Percentiles rank a stretch among this genome's conserved stretches.
These are phyloP conservation scores for Pollenia labialis DNA, from an alignment of 2,888 invertebrate genomes.

Conservation along the genomic window DNA sequence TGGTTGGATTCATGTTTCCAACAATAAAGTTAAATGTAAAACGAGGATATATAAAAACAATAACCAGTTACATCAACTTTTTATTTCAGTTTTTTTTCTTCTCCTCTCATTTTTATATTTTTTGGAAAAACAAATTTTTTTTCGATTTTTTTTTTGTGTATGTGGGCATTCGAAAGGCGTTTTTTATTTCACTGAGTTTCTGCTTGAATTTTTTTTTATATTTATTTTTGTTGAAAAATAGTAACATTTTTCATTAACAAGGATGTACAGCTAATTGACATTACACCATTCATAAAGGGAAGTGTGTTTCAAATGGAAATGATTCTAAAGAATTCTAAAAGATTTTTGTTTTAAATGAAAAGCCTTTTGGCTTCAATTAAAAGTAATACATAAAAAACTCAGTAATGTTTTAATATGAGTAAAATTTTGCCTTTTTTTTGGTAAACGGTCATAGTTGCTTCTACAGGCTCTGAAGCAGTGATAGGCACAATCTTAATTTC, in stretches of 20 bases:
- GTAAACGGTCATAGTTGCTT: too few relatives aligned
- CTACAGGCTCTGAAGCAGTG: too few relatives aligned
- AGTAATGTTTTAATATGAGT: too few relatives aligned
- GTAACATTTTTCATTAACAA: background rate
- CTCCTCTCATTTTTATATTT: background rate
- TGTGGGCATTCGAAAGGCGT: background rate
- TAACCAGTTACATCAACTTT: conserved; percentile 34
- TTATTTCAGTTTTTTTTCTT: background rate
- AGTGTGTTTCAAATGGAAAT: background rate
- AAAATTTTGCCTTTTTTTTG: too few relatives aligned
- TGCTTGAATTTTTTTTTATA: background rate
- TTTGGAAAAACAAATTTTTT: background rate
- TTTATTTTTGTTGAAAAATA: background rate
- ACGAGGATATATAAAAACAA: conserved; percentile 16
- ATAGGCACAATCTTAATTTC: too few relatives aligned
- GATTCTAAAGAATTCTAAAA: too few relatives aligned
- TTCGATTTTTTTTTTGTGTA: background rate
- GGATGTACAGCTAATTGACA: too few relatives aligned
- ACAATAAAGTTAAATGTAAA: conserved; percentile 16
- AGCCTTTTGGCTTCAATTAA: too few relatives aligned
- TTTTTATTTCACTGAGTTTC: background rate
- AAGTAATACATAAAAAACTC: too few relatives aligned
- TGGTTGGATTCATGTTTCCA: conserved; percentile 1
- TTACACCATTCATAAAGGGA: background rate
- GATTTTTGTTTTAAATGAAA: too few relatives aligned